phyloP scores from a whole-genome alignment of 2,888 invertebrate genomes.

The Campopleginae sp. region DNA sequence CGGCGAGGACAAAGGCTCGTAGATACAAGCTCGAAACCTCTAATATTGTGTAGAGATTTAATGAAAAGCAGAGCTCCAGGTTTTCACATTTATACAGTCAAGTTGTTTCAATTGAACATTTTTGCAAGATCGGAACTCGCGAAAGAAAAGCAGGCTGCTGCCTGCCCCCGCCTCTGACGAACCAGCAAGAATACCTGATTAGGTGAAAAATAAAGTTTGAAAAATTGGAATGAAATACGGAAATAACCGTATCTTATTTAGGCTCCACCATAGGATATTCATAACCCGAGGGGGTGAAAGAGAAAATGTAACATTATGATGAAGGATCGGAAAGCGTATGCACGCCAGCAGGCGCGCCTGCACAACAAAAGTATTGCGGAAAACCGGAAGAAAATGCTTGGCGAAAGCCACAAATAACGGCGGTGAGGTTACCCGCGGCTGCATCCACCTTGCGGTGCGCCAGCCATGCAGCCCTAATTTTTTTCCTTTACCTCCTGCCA shows the following conservation, averaged over 20 bases:
- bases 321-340: conserved; percentile 3
- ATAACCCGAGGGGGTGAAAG: neutral
- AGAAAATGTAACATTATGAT: conserved; percentile 1
- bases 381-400: conserved; percentile 10
- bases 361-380: conserved; percentile 14
- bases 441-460: neutral
- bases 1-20: too few species aligned
- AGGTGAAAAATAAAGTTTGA: neutral
- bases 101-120: neutral
- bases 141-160: too few species aligned
- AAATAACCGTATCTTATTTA: conserved; percentile 8
- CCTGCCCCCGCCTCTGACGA: too few species aligned
- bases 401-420: conserved; percentile 23
- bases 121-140: neutral
- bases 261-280: neutral
- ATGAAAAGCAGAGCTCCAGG: too few species aligned
- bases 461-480: neutral
- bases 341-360: neutral
- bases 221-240: neutral
- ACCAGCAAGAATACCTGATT: neutral
- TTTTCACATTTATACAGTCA: neutral
- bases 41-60: neutral
- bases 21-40: too few species aligned
- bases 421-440: neutral
- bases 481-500: neutral